A percentile compares a stretch with the other conserved stretches of the same genome.
Conservation (phyloP, 2,888 invertebrate genomes). For the Hemithea aestivaria region DNA sequence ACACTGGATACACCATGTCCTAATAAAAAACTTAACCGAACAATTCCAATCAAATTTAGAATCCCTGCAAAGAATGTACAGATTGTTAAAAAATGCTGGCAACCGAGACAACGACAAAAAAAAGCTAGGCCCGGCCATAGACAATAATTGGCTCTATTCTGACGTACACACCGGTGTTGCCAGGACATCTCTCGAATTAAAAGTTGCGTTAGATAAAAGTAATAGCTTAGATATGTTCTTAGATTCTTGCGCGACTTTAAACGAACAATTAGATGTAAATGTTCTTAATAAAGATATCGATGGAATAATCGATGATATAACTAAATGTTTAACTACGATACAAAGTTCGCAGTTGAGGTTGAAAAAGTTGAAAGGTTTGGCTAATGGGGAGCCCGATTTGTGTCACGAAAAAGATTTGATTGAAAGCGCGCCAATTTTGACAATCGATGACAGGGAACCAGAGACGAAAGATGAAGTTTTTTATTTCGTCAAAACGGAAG, state of each 20-base stretch:
- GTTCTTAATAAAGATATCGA: constrained; percentile 62
- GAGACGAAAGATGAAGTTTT: constrained; percentile 69
- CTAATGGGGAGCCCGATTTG: constrained; percentile 25
- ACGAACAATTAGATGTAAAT: constrained; percentile 55
- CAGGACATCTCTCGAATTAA: constrained; percentile 56
- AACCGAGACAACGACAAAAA: constrained; percentile 42
- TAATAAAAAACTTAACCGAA: constrained; percentile 45
- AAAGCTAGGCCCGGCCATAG: constrained; percentile 49
- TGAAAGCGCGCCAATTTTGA: constrained; percentile 41
- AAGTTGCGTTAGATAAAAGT: constrained; percentile 57
- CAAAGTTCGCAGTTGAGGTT: constrained; percentile 61
- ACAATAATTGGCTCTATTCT: constrained; percentile 62
- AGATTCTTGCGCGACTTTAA: constrained; percentile 63
- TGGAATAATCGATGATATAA: constrained; percentile 55
- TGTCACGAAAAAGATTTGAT: constrained; percentile 33
- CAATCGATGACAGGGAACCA: constrained; percentile 57
- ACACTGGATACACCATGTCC: constrained; percentile 59
- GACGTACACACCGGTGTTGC: constrained; percentile 66
- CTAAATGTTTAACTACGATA: constrained; percentile 52
- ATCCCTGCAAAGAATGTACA: constrained; percentile 60
- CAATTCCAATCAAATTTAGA: constrained; percentile 54
- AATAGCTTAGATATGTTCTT: constrained; percentile 62
- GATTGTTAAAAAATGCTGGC: constrained; percentile 60
- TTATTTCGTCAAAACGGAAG: constrained; percentile 66
- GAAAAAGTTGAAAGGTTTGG: constrained; percentile 57